These are phyloP conservation scores for Callinectes sapidus DNA, from an alignment of 2,888 invertebrate species.

Conservation along the genomic window DNA sequence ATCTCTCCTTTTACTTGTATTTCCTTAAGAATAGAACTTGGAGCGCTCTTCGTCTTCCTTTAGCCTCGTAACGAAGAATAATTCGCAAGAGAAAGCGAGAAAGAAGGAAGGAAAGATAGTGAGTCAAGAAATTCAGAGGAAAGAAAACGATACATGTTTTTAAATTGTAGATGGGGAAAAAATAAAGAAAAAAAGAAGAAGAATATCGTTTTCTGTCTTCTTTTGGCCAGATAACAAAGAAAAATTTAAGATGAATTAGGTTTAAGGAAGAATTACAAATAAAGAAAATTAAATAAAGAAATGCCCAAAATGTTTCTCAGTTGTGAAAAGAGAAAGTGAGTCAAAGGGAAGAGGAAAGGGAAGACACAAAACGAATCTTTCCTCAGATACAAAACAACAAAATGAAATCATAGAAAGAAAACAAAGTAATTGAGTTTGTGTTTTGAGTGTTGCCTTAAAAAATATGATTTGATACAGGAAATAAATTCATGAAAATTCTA, in stretches of 20 bases:
- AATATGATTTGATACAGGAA: background rate
- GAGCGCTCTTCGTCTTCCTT: background rate
- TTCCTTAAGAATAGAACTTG: background rate
- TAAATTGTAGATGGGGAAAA: background rate
- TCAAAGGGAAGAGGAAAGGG: background rate
- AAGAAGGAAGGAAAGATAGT: background rate
- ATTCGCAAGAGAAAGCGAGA: background rate
- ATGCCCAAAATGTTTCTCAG: background rate
- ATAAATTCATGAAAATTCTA: background rate
- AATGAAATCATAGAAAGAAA: background rate
- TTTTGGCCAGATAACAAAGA: background rate
- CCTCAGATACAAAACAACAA: background rate
- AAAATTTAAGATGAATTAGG: background rate
- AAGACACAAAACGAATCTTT: background rate
- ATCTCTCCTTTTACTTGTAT: background rate
- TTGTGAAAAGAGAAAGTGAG: background rate
- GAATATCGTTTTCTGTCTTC: too few species aligned
- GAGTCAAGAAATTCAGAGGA: background rate
- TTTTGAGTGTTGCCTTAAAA: conserved; percentile 1
- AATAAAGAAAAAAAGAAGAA: background rate
- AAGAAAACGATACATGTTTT: background rate
- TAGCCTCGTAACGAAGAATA: background rate
- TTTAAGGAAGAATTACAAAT: background rate
- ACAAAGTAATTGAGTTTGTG: background rate
- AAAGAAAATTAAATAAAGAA: background rate